Base-by-base conservation (phyloP, 2,888 invertebrate genomes). In the Eumacrocentrus americanus region DNA sequence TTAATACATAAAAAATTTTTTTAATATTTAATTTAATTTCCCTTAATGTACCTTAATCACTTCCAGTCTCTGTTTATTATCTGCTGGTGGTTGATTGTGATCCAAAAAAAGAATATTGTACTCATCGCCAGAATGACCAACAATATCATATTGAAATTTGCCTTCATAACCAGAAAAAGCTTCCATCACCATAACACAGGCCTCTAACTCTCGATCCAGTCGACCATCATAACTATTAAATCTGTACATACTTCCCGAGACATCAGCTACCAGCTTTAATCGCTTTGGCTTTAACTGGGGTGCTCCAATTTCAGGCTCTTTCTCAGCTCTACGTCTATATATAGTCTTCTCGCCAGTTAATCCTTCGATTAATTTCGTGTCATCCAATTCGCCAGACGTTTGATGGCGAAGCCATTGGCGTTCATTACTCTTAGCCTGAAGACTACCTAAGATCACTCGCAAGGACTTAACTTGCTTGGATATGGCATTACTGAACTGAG, bases 171-270 rank as follows among this genome's bases (percentile, higher is more conserved):
- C 94, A 68, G 90, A 88, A 68, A 98, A 88, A 0, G 96, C 91
- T 78, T 98, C 97, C 87, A 94, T 94, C 0, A 95, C 86, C 75
- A 97, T 86, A 0, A 96, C 90, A 11, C 91, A 90, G 0, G 94
- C 93, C 79, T 96, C 95, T 83, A 96, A 86, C 69, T 94, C 90
- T 62, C 96, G 87, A 76, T 97, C 95, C 58, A 98, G 85, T 54
- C 98, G 89, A 0, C 93, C 91, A 82, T 98, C 98, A 81, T 95
- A 93, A 0, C 96, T 91, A 79, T 98, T 98, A 79, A 98, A 98
- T 73, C 93, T 88, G 77, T 98, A 98, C 97, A 98, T 98, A 67
- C 95, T 95, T 2, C 97, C 98, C 1, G 95, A 96, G 0, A 97
- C 95, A 81, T 98, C 98, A 0, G 94, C 89, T 0, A 97, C 89